Conservation (phyloP, 2,113 vertebrate genomes). For the Cercopithecus mona region DNA sequence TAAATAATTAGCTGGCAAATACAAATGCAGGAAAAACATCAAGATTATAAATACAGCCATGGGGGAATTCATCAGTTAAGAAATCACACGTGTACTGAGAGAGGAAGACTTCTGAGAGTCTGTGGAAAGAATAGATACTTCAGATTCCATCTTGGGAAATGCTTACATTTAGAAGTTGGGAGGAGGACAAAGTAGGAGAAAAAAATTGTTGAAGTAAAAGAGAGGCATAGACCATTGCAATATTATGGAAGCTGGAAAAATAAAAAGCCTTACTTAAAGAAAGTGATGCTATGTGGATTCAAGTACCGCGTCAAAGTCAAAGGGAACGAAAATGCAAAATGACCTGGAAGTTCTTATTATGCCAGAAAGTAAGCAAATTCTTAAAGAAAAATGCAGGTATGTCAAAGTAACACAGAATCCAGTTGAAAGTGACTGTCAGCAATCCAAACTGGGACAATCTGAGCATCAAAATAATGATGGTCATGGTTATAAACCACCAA, state of each 20-base stretch:
- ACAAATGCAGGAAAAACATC: not conserved
- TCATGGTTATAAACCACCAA: not conserved
- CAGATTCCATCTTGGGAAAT: not conserved
- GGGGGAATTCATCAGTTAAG: not conserved
- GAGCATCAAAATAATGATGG: not conserved
- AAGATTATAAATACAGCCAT: not conserved
- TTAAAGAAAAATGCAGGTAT: not conserved
- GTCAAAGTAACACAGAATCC: not conserved
- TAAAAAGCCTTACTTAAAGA: not conserved
- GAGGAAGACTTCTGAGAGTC: not conserved
- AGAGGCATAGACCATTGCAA: not conserved
- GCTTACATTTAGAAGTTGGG: not conserved
- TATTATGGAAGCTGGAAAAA: not conserved
- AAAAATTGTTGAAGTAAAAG: not conserved
- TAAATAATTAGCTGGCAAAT: not conserved
- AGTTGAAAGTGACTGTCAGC: not conserved
- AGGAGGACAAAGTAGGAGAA: not conserved
- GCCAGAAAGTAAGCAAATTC: not conserved
- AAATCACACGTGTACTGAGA: not conserved
- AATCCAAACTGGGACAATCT: not conserved
- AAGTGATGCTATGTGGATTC: not conserved
- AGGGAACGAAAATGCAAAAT: not conserved
- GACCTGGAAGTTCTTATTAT: not conserved
- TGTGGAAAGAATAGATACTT: not conserved
- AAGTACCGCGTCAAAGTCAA: not conserved